Percentiles rank a stretch among this genome's conserved stretches.
These are phyloP conservation scores for Dolichomitus sp. DNA, from an alignment of 2,888 invertebrate species.

Conservation along the genomic window DNA sequence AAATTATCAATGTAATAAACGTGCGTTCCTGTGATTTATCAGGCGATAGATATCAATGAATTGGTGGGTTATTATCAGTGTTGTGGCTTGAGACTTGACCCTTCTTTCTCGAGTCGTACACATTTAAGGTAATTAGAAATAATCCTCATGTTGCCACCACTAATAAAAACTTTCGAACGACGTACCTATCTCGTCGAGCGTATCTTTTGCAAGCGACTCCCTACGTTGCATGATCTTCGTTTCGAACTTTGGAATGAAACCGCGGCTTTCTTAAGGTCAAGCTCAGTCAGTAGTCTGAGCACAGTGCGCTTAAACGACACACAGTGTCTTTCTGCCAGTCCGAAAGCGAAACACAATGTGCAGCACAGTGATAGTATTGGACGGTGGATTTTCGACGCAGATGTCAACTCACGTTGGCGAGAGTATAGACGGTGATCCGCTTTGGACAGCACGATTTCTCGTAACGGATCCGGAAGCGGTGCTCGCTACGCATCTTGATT, in stretches of 20 bases:
- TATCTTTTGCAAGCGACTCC: neutral
- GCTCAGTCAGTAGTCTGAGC: conserved; percentile 37
- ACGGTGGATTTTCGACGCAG: conserved; percentile 94
- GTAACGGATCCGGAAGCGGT: conserved; percentile 93
- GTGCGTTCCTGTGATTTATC: conserved; percentile 24
- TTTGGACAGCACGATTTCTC: conserved; percentile 95
- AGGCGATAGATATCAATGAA: neutral
- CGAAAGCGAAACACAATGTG: conserved; percentile 56
- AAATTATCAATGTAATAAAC: conserved; percentile 59
- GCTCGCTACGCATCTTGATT: conserved; percentile 93
- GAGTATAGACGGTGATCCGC: conserved; percentile 93
- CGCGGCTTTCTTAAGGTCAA: conserved; percentile 58
- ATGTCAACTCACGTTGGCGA: conserved; percentile 91
- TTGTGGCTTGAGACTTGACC: conserved; percentile 33
- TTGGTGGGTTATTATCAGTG: conserved; percentile 29
- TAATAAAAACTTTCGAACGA: neutral
- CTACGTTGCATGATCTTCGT: conserved; percentile 49
- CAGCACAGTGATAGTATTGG: conserved; percentile 83
- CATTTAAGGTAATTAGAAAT: neutral
- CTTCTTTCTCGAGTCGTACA: neutral
- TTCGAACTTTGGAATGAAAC: conserved; percentile 63
- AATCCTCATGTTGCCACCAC: neutral
- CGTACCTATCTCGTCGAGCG: conserved; percentile 20
- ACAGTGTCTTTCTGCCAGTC: conserved; percentile 21
- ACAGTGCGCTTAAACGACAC: neutral